phyloP scores from a whole-genome alignment of 2,797 vertebrate species.

The Danionella dracula region DNA sequence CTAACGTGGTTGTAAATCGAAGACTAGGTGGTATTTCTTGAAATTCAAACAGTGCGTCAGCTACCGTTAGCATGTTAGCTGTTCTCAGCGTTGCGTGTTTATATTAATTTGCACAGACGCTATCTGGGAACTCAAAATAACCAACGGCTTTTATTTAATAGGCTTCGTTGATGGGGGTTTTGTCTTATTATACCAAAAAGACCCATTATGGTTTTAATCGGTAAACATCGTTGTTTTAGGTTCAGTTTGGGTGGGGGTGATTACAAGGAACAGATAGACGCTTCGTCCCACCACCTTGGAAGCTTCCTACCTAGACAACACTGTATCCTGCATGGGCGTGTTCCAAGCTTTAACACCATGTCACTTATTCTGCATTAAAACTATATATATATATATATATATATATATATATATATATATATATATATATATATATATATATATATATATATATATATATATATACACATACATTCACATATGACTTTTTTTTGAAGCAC shows the following conservation, averaged over 20 bases:
- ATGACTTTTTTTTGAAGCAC: neutral
- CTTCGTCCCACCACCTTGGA: neutral
- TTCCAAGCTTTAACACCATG: neutral
- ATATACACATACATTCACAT: no score
- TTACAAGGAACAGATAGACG: constrained; percentile 8
- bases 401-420: no score
- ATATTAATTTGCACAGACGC: neutral
- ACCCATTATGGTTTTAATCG: neutral
- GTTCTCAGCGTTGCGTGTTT: neutral
- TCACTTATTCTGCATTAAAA: no score
- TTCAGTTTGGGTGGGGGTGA: neutral
- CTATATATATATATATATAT: no score
- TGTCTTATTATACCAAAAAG: neutral
- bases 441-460: no score
- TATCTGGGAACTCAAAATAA: neutral
- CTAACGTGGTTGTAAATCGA: neutral
- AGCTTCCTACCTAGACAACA: neutral
- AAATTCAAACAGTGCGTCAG: neutral
- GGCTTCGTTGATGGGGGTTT: no score
- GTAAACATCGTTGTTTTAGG: neutral
- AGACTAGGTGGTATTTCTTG: neutral
- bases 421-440: no score
- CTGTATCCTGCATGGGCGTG: neutral
- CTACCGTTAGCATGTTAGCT: constrained; percentile 5
- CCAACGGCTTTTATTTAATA: neutral